Conservation (phyloP, 2,113 vertebrate genomes). For the Vimba vimba region DNA sequence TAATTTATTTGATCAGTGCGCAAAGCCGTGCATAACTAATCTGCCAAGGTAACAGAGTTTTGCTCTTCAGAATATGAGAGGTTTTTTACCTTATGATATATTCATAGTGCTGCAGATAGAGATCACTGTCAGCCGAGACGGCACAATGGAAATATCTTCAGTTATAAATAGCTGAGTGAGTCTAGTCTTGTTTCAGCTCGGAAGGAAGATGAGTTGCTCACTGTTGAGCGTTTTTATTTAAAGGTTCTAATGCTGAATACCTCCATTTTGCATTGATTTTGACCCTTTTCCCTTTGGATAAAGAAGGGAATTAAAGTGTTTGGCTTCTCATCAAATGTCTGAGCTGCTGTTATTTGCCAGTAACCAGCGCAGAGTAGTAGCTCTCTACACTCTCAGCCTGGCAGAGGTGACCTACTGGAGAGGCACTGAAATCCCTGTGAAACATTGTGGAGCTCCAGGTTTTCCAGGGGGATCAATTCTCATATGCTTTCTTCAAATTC, state of each 20-base stretch:
- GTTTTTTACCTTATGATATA: conserved; percentile 52
- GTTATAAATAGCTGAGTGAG: conserved; percentile 40
- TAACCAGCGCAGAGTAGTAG: background rate
- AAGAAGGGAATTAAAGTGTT: background rate
- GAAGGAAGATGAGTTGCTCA: conserved; percentile 19
- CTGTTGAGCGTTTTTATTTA: background rate
- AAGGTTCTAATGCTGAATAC: background rate
- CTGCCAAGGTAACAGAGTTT: conserved; percentile 27
- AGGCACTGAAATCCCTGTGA: background rate
- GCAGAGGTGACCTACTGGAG: conserved; percentile 14
- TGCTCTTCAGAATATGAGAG: conserved; percentile 35
- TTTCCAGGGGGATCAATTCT: background rate
- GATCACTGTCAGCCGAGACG: conserved; percentile 13
- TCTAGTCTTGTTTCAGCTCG: conserved; percentile 10
- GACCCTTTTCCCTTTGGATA: background rate
- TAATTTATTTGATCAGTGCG: conserved; percentile 41
- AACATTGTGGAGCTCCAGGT: background rate
- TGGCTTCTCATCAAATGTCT: background rate
- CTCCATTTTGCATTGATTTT: background rate
- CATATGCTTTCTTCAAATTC: background rate
- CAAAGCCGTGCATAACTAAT: background rate
- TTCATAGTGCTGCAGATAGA: conserved; percentile 45
- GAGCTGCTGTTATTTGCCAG: conserved; percentile 15
- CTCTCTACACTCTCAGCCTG: background rate
- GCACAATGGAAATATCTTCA: conserved; percentile 34